phyloP scores from a whole-genome alignment of 30 jellyfish, hydroid and myxozoan species.

The Hydractinia symbiolongicarpus region DNA sequence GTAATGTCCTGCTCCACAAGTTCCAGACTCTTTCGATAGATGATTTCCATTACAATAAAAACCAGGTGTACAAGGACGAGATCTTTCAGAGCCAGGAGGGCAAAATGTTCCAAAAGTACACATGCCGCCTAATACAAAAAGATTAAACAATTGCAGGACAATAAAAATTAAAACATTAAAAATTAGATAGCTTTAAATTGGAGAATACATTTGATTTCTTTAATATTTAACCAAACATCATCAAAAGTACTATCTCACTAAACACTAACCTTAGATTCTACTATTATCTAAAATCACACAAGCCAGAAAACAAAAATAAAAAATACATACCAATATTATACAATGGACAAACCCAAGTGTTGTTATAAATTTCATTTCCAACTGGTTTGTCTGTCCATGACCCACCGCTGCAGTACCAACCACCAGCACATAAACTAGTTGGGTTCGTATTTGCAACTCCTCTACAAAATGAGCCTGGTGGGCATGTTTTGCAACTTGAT shows the following conservation, averaged over 20 bases:
- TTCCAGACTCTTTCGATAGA: conserved; percentile 55
- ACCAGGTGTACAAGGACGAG: conserved; percentile 81
- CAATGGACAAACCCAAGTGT: conserved; percentile 40
- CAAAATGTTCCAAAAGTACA: conserved; percentile 84
- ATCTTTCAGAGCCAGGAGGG: conserved; percentile 76
- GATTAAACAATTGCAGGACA: neutral
- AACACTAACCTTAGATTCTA: neutral
- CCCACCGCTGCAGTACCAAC: conserved; percentile 89
- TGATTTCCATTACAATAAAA: conserved; percentile 62
- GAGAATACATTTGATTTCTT: neutral
- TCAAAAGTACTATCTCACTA: neutral
- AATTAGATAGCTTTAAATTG: neutral
- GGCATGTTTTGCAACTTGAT: conserved; percentile 69
- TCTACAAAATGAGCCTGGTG: conserved; percentile 84
- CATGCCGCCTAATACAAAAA: conserved; percentile 66
- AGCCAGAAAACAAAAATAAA: neutral
- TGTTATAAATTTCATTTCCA: conserved; percentile 43
- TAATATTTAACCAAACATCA: neutral
- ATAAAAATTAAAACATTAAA: neutral
- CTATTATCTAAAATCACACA: neutral
- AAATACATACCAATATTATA: conserved; percentile 30
- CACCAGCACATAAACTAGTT: conserved; percentile 81
- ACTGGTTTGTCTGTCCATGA: conserved; percentile 81
- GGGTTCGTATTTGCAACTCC: conserved; percentile 58
- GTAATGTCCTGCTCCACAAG: conserved; percentile 75